Evolutionary conservation across 1,140 invertebrate genomes (phyloP), one percentile per base, ranked within the genome.

Genomic region (Bombus vancouverensis): DNA sequence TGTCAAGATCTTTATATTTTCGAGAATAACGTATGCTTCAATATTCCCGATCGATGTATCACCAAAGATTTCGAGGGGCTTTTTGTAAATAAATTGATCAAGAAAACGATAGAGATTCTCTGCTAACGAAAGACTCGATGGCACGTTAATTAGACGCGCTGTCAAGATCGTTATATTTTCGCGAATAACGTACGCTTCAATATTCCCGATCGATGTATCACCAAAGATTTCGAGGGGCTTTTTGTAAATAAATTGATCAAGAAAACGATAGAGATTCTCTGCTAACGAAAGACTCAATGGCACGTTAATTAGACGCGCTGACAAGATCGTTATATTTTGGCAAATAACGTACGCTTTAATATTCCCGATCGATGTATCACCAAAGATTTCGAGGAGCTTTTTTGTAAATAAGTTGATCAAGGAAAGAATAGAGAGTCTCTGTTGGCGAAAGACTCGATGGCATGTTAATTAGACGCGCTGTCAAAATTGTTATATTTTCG

Each of bases 401-500:
- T 75, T 81, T 85, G 65, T 59, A 81, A 85, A 81, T 66, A 53
- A 34, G 13, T n/a, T 32, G 22, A 47, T 53, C 42, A 28, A 22
- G 79, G 59, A 68, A 76, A 78, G 47, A 86, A 89, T 68, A 18
- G 78, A 32, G 66, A 34, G 57, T 62, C 57, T 22, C 74, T 42
- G 78, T 32, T 22, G 44, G 72, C n/a, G 76, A 66, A 42, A 28
- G 72, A 57, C 70, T 66, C 76, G 83, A 72, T 74, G 71, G 84
- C 62, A 85, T 65, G 76, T 68, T 87, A 78, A 88, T 81, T 79
- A 82, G 87, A 84, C 87, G 59, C 81, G 70, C 81, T 86, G 86
- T 79, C 84, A 77, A 86, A 86, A 89, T 89, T 78, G 86, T 89
- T 87, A 87, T 70, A 70, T 89, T 89, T 89, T 90, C 75, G 89